These are phyloP conservation scores for Pogona vitticeps DNA, from an alignment of 2,113 vertebrate species.

Conservation along the genomic window DNA sequence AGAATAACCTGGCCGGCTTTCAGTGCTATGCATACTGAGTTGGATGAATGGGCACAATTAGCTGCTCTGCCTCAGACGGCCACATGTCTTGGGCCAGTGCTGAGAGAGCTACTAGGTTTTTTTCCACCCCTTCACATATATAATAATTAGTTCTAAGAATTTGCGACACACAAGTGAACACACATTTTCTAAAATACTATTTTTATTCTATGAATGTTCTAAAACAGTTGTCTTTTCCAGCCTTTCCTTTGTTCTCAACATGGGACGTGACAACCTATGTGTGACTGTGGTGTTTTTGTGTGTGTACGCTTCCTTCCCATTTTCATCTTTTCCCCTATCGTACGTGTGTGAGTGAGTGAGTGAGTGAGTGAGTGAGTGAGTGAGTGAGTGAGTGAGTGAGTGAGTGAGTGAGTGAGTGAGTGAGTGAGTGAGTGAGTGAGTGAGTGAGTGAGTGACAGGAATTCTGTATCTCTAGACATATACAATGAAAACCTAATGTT, in stretches of 20 bases:
- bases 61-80: background rate
- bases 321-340: background rate
- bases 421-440: too few relatives aligned
- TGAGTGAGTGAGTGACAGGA: background rate
- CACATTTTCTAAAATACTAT: background rate
- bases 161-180: background rate
- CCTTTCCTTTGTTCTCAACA: background rate
- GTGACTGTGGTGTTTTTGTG: background rate
- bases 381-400: too few relatives aligned
- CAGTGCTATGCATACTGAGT: background rate
- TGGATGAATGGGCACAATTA: background rate
- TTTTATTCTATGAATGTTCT: background rate
- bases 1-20: background rate
- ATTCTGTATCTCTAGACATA: background rate
- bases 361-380: too few relatives aligned
- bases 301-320: background rate
- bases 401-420: too few relatives aligned
- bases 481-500: background rate
- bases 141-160: background rate
- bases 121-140: background rate
- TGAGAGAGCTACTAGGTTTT: background rate
- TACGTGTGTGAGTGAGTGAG: too few relatives aligned
- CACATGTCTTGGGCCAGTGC: too few relatives aligned
- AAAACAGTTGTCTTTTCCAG: background rate
- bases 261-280: rapidly evolving